Base-by-base conservation (phyloP, 2,113 vertebrate genomes). In the Pionites leucogaster region DNA sequence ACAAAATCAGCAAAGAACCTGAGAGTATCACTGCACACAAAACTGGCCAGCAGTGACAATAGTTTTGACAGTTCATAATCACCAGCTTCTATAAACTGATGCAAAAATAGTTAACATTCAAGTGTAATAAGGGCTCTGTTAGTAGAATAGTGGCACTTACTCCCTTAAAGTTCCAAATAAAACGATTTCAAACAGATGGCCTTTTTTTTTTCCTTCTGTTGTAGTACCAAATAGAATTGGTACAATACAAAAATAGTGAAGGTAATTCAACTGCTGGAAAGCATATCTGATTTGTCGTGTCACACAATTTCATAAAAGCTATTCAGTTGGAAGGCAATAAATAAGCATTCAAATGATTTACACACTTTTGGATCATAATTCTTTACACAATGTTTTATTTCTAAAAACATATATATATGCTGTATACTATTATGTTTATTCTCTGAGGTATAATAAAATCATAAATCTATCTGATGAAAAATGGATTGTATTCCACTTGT, bases 401-500 rank as follows among this genome's bases (percentile, higher is more conserved):
- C 81, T 20, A 91, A 97, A 97, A n/a, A 97, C 49, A 98, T 96
- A 98, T 97, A 98, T 97, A 97, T 97, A 97, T 57, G 95, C 91
- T 83, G 88, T 97, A 95, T 96, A 97, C 95, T 96, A 97, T 97
- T 97, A 97, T 95, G 86, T 97, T 98, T 97, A 97, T 98, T 96
- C 97, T 97, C 97, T 87, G 67, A 92, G 80, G 97, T 96, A 95
- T 96, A 97, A 97, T 98, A 98, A 97, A 97, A 97, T 85, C 92
- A 97, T 98, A 98, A 98, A 98, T 98, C 97, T 97, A 96, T 93
- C 91, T 95, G 90, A 95, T 98, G 97, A 98, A 97, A 98, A 97
- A 98, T 97, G 90, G 96, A 93, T 92, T 96, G 92, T 91, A 97
- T 96, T 97, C 96, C 96, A 97, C 96, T 89, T 96, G 90, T 82